Evolutionary conservation across 2,113 vertebrate genomes (phyloP).

Genomic region (Pseudorhombus dupliciocellatus): DNA sequence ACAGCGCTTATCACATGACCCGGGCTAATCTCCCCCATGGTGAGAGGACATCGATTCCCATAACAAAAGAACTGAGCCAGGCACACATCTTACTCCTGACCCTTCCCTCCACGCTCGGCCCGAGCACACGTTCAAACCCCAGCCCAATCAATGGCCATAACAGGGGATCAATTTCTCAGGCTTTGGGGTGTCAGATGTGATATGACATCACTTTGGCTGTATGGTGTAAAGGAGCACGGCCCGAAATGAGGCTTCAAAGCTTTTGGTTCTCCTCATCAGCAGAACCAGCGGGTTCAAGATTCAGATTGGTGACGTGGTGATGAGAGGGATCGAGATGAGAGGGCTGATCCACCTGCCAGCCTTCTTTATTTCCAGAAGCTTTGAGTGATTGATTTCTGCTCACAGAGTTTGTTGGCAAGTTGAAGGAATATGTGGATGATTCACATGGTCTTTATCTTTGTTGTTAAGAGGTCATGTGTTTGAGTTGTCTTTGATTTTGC

Average conservation of each 20-base stretch:
- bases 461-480: background rate
- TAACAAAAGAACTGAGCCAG: slow-evolving; percentile 61
- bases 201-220: slow-evolving; percentile 51
- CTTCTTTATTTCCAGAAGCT: slow-evolving; percentile 4
- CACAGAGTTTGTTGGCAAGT: slow-evolving; percentile 5
- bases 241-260: slow-evolving; percentile 61
- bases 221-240: slow-evolving; percentile 20
- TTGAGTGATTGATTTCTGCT: slow-evolving; percentile 5
- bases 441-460: background rate
- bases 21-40: slow-evolving; percentile 57
- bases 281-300: slow-evolving; percentile 47
- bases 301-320: slow-evolving; percentile 24
- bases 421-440: background rate
- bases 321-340: slow-evolving; percentile 34
- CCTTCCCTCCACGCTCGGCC: slow-evolving; percentile 42
- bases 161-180: slow-evolving; percentile 65
- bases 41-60: slow-evolving; percentile 66
- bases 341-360: background rate
- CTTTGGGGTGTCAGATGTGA: slow-evolving; percentile 68
- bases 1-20: slow-evolving; percentile 48
- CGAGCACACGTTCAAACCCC: slow-evolving; percentile 58
- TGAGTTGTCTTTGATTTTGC: background rate
- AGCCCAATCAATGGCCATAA: slow-evolving; percentile 69
- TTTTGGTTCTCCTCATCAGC: slow-evolving; percentile 42
- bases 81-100: slow-evolving; percentile 52